These are phyloP conservation scores for Lycocerus yunnanus DNA, from an alignment of 2,888 invertebrate species.

Conservation along the genomic window DNA sequence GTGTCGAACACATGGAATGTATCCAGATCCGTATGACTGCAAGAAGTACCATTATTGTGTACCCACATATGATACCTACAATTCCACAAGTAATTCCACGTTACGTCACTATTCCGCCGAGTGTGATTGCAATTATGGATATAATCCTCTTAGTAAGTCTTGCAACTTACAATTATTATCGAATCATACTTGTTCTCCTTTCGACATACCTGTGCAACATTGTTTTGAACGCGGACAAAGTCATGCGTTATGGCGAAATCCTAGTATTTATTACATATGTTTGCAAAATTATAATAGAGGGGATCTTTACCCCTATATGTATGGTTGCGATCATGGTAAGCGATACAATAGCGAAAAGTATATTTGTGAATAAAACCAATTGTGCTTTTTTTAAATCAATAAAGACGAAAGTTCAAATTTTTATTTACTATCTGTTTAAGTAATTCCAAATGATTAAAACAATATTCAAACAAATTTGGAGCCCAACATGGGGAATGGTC, in stretches of 20 bases:
- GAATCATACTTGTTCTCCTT: not conserved
- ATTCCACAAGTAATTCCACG: not conserved
- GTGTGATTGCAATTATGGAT: slow-evolving; percentile 1
- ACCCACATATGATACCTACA: too few relatives aligned
- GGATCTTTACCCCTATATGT: not conserved
- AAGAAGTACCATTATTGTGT: slow-evolving; percentile 9
- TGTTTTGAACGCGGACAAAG: not conserved
- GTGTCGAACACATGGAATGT: slow-evolving; percentile 9
- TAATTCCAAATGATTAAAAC: too few relatives aligned
- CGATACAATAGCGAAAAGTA: not conserved
- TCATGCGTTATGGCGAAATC: not conserved
- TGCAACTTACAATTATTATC: not conserved
- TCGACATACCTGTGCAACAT: not conserved
- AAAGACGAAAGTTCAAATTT: not conserved
- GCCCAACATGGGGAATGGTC: too few relatives aligned
- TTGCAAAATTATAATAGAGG: not conserved
- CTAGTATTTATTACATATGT: slow-evolving; percentile 12
- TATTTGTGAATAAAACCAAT: not conserved
- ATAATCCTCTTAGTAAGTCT: not conserved
- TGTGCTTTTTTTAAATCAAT: not conserved
- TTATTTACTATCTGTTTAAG: too few relatives aligned
- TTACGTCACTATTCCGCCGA: not conserved
- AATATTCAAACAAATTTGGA: too few relatives aligned
- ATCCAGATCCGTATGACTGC: slow-evolving; percentile 15
- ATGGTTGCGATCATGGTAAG: slow-evolving; percentile 7